Conservation (phyloP, 2,113 vertebrate genomes). For the Centropus bengalensis region DNA sequence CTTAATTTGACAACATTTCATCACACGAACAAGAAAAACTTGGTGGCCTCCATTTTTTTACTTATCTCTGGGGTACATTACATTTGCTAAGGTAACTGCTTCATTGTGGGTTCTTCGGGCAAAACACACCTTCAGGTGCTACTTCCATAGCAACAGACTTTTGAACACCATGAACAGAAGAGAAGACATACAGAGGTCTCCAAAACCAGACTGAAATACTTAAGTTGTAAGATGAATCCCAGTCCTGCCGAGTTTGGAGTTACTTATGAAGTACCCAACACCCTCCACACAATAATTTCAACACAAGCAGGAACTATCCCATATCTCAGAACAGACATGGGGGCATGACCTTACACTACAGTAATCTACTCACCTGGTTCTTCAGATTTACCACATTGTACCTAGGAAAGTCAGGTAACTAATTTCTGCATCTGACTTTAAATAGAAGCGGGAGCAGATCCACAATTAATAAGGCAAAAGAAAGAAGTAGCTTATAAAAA, state of each 20-base stretch:
- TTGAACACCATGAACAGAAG: constrained; percentile 11
- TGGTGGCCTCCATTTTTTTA: constrained; percentile 52
- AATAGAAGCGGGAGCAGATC: constrained; percentile 55
- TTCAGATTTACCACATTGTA: constrained; percentile 36
- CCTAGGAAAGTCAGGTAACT: constrained; percentile 48
- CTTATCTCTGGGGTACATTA: constrained; percentile 12
- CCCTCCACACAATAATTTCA: constrained; percentile 30
- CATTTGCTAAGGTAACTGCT: constrained; percentile 24
- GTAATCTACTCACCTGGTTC: constrained; percentile 55
- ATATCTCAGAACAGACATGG: background rate
- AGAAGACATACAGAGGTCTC: constrained; percentile 48
- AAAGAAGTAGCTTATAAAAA: constrained; percentile 66
- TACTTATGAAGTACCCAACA: constrained; percentile 27
- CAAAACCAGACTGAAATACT: constrained; percentile 39
- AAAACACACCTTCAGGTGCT: constrained; percentile 24
- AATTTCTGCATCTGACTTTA: constrained; percentile 54
- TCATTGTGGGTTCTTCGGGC: background rate
- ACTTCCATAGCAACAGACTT: constrained; percentile 33
- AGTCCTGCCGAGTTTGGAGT: constrained; percentile 10
- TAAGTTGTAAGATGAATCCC: background rate
- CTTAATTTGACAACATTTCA: constrained; percentile 59
- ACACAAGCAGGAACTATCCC: constrained; percentile 30
- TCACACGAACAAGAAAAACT: constrained; percentile 64
- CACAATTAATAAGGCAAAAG: constrained; percentile 64
- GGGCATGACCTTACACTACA: background rate